Evolutionary conservation across 2,888 invertebrate species (phyloP).

Genomic region (Metopia argyrocephala): DNA sequence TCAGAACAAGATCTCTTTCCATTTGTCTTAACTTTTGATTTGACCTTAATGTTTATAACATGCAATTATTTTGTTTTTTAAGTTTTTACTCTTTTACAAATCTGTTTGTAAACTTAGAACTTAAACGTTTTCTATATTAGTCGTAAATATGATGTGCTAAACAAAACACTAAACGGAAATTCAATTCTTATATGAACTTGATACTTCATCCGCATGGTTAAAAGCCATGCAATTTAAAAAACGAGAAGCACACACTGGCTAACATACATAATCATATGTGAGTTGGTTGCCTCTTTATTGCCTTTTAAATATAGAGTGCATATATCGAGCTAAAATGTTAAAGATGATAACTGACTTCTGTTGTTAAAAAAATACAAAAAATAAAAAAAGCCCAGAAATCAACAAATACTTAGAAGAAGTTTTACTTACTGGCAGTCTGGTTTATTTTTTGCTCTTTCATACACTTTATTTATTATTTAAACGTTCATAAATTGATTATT

Average conservation of each 20-base stretch:
- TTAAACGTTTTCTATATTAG: constrained; percentile 54
- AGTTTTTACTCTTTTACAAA: background rate
- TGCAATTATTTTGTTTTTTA: background rate
- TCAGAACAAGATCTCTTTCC: too few relatives aligned
- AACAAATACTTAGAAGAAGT: background rate
- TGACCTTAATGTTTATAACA: background rate
- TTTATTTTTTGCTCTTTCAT: constrained; percentile 37
- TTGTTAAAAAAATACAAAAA: background rate
- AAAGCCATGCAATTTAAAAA: constrained; percentile 47
- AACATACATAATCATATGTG: constrained; percentile 2
- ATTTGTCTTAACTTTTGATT: too few relatives aligned
- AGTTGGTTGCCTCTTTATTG: constrained; percentile 50
- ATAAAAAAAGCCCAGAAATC: background rate
- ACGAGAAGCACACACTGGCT: background rate
- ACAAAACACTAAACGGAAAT: constrained; percentile 59
- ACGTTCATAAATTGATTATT: constrained; percentile 59
- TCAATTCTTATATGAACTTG: constrained; percentile 57
- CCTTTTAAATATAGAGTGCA: background rate
- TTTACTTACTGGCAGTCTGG: constrained; percentile 44
- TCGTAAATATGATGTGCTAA: constrained; percentile 56
- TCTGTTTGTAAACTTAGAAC: background rate
- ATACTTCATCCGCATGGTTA: constrained; percentile 28
- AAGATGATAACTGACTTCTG: constrained; percentile 50
- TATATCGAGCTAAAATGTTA: background rate
- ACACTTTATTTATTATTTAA: constrained; percentile 54